Percentiles rank a stretch among this genome's conserved stretches.
Evolutionary conservation across 2,113 vertebrate genomes (phyloP).

Genomic region (Psittacula cyanocephala): DNA sequence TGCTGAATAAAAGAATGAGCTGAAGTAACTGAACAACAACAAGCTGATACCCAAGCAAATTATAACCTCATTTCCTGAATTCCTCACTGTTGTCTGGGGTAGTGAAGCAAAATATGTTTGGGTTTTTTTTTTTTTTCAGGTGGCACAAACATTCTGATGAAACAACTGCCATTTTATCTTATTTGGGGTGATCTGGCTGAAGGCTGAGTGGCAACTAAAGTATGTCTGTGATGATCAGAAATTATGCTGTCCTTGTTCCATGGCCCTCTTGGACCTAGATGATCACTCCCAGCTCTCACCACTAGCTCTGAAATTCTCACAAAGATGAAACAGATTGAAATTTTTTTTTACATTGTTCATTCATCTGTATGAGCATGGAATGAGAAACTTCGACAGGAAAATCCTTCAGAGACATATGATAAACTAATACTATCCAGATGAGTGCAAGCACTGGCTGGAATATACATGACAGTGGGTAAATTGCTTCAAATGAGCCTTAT

Average conservation of each 20-base stretch:
- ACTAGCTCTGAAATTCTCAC: not conserved
- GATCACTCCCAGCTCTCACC: not conserved
- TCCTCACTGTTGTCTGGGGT: not conserved
- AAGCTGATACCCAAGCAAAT: not conserved
- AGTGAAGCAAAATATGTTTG: not conserved
- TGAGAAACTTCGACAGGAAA: not conserved
- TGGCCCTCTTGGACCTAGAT: not conserved
- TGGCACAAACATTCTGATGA: not conserved
- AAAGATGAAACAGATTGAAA: constrained; percentile 7
- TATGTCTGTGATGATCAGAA: not conserved
- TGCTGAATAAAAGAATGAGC: not conserved
- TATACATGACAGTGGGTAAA: not conserved
- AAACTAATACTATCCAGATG: constrained; percentile 32
- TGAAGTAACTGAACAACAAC: not conserved
- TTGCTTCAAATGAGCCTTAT: constrained; percentile 62
- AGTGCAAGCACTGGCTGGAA: constrained; percentile 13
- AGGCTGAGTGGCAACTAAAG: constrained; percentile 4
- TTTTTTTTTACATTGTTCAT: constrained; percentile 36
- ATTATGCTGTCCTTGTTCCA: constrained; percentile 12
- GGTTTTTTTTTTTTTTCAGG: not conserved
- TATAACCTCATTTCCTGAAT: not conserved
- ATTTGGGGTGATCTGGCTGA: not conserved
- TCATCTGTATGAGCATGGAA: constrained; percentile 6
- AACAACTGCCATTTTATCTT: not conserved
- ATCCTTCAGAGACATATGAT: constrained; percentile 17